Percentiles rank a stretch among this genome's conserved stretches.
Conservation (phyloP, 1,140 invertebrate species). For the Leptinotarsa texana region DNA sequence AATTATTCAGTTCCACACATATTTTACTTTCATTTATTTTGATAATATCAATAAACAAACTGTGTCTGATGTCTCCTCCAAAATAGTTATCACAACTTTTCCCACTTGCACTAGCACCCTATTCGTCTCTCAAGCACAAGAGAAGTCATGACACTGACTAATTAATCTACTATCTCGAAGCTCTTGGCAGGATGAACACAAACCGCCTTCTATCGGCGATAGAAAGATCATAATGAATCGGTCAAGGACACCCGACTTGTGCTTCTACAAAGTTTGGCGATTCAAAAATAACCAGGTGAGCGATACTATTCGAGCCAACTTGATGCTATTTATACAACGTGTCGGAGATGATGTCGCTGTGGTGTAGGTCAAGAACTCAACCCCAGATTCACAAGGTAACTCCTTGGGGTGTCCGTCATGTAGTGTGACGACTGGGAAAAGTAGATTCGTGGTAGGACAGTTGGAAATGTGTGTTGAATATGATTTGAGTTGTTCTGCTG, state of each 20-base stretch:
- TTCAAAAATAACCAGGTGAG: constrained; percentile 10
- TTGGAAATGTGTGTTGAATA: too few relatives aligned
- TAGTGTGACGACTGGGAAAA: neutral
- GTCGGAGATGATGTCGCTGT: neutral
- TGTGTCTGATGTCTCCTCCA: neutral
- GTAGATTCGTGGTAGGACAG: too few relatives aligned
- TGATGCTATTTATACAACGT: neutral
- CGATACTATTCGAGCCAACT: neutral
- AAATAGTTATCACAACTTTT: neutral
- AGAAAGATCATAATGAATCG: neutral
- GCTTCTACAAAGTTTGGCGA: constrained; percentile 17
- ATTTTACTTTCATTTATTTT: too few relatives aligned
- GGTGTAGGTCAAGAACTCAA: constrained; percentile 15
- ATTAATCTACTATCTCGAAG: neutral
- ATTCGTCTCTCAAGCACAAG: too few relatives aligned
- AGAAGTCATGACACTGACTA: neutral
- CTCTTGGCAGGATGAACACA: neutral
- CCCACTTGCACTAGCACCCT: neutral
- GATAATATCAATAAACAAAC: too few relatives aligned
- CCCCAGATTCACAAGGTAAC: neutral
- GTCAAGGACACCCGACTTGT: constrained; percentile 10
- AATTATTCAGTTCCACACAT: neutral
- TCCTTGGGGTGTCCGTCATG: neutral
- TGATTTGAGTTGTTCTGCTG: too few relatives aligned
- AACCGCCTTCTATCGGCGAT: constrained; percentile 1